phyloP scores from a whole-genome alignment of 1,140 invertebrate species.

The Drosophila bifasciata region DNA sequence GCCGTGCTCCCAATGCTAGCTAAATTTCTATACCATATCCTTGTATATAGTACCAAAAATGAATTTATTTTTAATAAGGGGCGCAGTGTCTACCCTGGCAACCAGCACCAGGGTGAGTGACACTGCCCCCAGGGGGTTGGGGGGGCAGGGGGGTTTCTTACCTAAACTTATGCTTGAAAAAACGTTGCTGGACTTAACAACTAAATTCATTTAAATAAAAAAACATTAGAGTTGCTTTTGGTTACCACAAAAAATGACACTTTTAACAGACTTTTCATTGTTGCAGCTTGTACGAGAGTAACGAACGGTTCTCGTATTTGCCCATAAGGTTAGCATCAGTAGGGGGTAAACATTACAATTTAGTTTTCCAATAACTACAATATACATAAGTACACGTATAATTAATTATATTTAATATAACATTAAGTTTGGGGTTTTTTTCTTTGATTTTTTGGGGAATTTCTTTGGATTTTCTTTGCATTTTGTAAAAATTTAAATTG shows the following conservation, averaged over 20 bases:
- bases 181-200: constrained; percentile 51
- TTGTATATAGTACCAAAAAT: constrained; percentile 47
- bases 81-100: constrained; percentile 34
- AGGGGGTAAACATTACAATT: constrained; percentile 60
- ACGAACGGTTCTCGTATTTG: constrained; percentile 35
- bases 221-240: constrained; percentile 58
- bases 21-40: constrained; percentile 48
- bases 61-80: constrained; percentile 24
- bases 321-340: constrained; percentile 45
- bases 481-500: constrained; percentile 79
- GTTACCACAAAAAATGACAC: constrained; percentile 79
- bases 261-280: constrained; percentile 79
- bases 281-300: constrained; percentile 40
- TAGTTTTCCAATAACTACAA: constrained; percentile 43
- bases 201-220: constrained; percentile 65
- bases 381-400: not conserved
- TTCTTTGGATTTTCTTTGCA: constrained; percentile 24
- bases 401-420: constrained; percentile 42
- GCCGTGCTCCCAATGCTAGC: constrained; percentile 58
- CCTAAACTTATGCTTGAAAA: constrained; percentile 52
- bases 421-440: constrained; percentile 22
- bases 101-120: constrained; percentile 48
- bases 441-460: constrained; percentile 9
- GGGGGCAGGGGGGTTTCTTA: constrained; percentile 13
- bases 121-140: not conserved